Evolutionary conservation across 2,797 vertebrate genomes (phyloP), one percentile per base, ranked within the genome.

Genomic region (Pelodytes ibericus): DNA sequence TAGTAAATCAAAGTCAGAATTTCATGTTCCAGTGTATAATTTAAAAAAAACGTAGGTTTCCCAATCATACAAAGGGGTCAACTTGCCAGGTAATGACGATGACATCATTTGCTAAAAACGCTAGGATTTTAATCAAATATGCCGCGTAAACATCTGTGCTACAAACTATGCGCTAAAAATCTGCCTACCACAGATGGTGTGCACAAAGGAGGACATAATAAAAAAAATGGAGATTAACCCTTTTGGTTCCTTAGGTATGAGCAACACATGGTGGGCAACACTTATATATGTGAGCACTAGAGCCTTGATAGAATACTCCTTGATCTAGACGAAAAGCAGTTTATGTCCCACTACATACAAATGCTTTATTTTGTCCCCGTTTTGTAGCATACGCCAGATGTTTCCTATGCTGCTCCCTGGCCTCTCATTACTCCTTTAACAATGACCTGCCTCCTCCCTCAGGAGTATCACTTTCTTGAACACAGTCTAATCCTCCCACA

Each of bases 401-500:
- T 65, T 65, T 44, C 62, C 62, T 64, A 25, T 18, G 62, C 22
- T 41, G 62, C 25, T 65, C 63, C 25, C 41, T 29, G 15, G 36
- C 41, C 63, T 47, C 24, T 25, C 24, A 47, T 65, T 47, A 47
- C 63, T 65, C 25, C 16, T 47, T 39, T 9, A 67, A 10, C 39
- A 13, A 65, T 53, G 47, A 67, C 65, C 65, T 49, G 65, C 0
- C 27, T 53, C 25, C 11, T 63, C 63, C 63, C 47, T 30, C 18
- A 67, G 65, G 65, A 31, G 53, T 53, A 53, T 53, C 65, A 67
- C 65, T 67, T 67, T 67, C 65, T 67, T 30, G 18, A 51, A 67
- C n/a, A 53, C 44, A 67, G 53, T 67, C 47, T 13, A 51, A 56
- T 57, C 49, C 49, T 56, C 29, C n/a, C 15, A 56, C 30, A 57